These are phyloP conservation scores for Mesorhabditis spiculigera DNA, from an alignment of 2,888 invertebrate species.

Conservation along the genomic window DNA sequence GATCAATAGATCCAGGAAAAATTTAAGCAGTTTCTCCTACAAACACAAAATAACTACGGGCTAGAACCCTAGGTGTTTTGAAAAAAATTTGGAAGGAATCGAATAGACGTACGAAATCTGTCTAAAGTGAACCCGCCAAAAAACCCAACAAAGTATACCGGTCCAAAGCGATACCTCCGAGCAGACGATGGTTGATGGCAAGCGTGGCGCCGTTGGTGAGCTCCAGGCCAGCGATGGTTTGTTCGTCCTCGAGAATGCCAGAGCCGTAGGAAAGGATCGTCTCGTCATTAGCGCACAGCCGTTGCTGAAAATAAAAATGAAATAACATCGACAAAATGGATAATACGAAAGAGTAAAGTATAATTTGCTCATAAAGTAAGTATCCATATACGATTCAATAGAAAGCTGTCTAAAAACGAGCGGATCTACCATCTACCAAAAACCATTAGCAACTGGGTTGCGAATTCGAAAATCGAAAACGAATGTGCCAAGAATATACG, in stretches of 20 bases:
- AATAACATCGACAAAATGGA: background rate
- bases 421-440: background rate
- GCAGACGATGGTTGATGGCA: constrained; percentile 48
- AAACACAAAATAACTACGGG: no score
- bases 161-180: constrained; percentile 41
- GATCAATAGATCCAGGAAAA: no score
- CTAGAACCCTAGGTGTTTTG: no score
- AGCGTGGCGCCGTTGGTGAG: constrained; percentile 44
- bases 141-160: no score
- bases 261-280: constrained; percentile 34
- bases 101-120: no score
- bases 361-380: background rate
- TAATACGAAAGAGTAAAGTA: background rate
- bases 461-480: background rate
- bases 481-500: no score
- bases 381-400: background rate
- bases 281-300: constrained; percentile 40
- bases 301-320: constrained; percentile 24
- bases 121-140: no score
- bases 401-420: no score
- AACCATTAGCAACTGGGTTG: background rate
- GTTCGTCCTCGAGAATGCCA: constrained; percentile 41
- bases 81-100: no score
- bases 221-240: constrained; percentile 35
- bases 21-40: no score